Conservation (phyloP, 2,888 invertebrate genomes). For the Dermolepida albohirtum region DNA sequence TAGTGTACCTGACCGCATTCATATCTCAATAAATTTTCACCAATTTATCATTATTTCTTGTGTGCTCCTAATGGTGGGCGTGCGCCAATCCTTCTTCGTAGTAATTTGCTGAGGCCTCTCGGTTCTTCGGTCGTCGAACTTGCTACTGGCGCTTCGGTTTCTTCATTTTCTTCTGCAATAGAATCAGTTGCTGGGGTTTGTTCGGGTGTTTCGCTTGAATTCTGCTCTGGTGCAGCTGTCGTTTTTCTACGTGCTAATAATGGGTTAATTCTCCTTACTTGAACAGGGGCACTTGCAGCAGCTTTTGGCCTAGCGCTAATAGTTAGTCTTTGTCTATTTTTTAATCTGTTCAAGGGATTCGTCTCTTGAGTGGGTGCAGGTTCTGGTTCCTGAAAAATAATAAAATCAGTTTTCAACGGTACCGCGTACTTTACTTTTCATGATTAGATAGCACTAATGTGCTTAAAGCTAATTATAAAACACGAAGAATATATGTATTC, state of each 20-base stretch:
- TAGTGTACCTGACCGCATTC: constrained; percentile 31
- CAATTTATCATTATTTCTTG: constrained; percentile 15
- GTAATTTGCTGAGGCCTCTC: constrained; percentile 74
- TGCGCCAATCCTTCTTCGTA: constrained; percentile 75
- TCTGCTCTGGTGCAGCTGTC: constrained; percentile 60
- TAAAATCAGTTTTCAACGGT: background rate
- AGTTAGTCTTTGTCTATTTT: constrained; percentile 62
- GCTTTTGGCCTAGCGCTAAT: constrained; percentile 53
- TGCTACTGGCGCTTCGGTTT: constrained; percentile 51
- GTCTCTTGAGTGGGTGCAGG: constrained; percentile 58
- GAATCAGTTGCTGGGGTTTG: constrained; percentile 45
- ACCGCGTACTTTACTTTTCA: too few relatives aligned
- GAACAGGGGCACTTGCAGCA: constrained; percentile 66
- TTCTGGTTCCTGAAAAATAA: constrained; percentile 50
- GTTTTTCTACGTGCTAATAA: constrained; percentile 68
- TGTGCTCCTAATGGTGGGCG: constrained; percentile 68
- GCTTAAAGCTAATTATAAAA: background rate
- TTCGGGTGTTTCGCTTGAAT: constrained; percentile 56
- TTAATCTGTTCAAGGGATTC: constrained; percentile 63
- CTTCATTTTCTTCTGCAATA: constrained; percentile 40
- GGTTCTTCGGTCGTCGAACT: constrained; percentile 66
- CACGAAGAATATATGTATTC: background rate
- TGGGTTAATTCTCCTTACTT: constrained; percentile 70
- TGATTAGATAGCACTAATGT: too few relatives aligned
- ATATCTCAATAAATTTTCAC: background rate